Percentiles rank a stretch among this genome's conserved stretches.
Evolutionary conservation across 2,113 vertebrate genomes (phyloP).

Genomic region (Sapajus apella): DNA sequence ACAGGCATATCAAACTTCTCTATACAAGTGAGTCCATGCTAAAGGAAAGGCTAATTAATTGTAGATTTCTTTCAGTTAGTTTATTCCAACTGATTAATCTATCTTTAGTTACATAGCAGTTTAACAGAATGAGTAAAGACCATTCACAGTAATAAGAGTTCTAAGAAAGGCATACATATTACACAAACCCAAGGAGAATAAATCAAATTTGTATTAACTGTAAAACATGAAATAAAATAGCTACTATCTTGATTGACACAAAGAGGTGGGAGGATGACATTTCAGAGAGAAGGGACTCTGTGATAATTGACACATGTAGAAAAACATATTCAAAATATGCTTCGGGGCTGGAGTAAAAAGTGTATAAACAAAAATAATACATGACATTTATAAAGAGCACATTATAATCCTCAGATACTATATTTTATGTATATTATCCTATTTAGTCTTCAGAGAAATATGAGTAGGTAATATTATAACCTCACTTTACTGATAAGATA

Average conservation of each 20-base stretch:
- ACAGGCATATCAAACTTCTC: neutral
- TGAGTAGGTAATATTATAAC: neutral
- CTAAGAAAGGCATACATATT: neutral
- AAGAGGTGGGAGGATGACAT: neutral
- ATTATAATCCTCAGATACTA: neutral
- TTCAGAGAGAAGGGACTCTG: neutral
- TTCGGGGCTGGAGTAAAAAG: neutral
- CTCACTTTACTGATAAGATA: neutral
- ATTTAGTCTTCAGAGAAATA: neutral
- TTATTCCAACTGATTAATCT: neutral
- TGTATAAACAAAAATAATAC: neutral
- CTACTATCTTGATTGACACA: neutral
- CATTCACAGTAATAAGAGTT: neutral
- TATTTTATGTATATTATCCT: neutral
- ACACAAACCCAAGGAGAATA: neutral
- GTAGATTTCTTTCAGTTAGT: neutral
- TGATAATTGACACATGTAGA: neutral
- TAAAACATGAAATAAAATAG: neutral
- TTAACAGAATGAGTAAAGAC: neutral
- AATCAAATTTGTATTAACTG: neutral
- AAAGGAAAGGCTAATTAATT: neutral
- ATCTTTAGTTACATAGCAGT: neutral
- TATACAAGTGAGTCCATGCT: neutral
- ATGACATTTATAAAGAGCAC: neutral
- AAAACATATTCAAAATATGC: neutral